Evolutionary conservation across 2,888 invertebrate species (phyloP), one percentile per base, ranked within the genome.

Genomic region (Timema podura): DNA sequence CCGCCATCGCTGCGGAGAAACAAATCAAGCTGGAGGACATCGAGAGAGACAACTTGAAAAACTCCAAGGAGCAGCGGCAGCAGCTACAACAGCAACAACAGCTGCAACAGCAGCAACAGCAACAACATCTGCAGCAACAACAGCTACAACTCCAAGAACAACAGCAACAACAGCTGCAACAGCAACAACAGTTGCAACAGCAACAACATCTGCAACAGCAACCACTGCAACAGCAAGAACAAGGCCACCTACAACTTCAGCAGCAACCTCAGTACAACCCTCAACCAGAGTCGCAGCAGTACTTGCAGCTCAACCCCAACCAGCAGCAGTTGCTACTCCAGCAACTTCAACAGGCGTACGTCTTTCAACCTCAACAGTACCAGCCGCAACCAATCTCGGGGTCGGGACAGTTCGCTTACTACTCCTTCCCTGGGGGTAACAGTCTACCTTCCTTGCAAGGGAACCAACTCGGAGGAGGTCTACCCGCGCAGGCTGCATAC

Each of bases 11-110:
- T 44, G 69, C 67, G 6, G 87, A 88, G 70, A 85, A 87, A 78
- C 89, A 89, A 80, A 85, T 90, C 70, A 87, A 89, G 75, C 81
- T 91, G 65, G 89, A 91, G 79, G 91, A 91, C 79, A 89, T 91
- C 74, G 91, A 92, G 78, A 85, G 86, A 49, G 91, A 91, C 76
- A 90, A 88, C 76, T 79, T 88, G 68, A 85, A 85, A 68, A 85
- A 84, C 75, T 88, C 89, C 79, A 67, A 72, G 59, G 61, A 69
- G 15, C 45, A 47, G 13, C 66, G 66, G 7, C 16, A 64, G 10
- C 68, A 83, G 83, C 54, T 64, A 61, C 71, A 44, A 48, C 65
- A 59, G 16, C 64, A 67, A 59, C 57, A 68, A 15, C 64, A 47
- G 15, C 65, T 59, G 46, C 66, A 47, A 1, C 65, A 59, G 48